Evolutionary conservation across 1,140 invertebrate genomes (phyloP).

Genomic region (Drusus annulatus): DNA sequence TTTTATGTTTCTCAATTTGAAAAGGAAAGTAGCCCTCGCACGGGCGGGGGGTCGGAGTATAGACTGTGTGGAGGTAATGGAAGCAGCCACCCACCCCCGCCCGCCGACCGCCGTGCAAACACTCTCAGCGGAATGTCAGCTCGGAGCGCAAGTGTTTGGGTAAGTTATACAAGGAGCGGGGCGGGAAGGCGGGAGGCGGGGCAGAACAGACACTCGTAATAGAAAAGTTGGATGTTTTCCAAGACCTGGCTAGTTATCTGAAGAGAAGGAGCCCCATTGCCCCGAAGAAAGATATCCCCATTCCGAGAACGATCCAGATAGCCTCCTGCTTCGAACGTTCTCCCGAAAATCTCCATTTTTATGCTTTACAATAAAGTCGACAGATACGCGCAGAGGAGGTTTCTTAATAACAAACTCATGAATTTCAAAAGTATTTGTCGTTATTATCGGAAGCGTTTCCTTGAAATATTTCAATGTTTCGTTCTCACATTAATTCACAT

Average conservation of each 20-base stretch:
- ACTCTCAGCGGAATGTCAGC: conserved; percentile 6
- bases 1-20: too few relatives aligned
- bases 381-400: not conserved
- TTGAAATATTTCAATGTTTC: not conserved
- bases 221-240: conserved; percentile 31
- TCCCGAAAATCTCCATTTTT: conserved; percentile 15
- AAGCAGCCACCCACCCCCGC: too few relatives aligned
- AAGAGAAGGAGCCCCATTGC: conserved; percentile 17
- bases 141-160: conserved; percentile 25
- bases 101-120: not conserved
- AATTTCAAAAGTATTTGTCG: too few relatives aligned
- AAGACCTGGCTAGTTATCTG: conserved; percentile 25
- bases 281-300: conserved; percentile 11
- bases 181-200: not conserved
- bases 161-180: not conserved
- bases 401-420: not conserved
- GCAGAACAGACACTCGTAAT: conserved; percentile 19
- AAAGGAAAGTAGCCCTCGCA: too few relatives aligned
- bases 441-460: not conserved
- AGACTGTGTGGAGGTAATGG: too few relatives aligned
- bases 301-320: conserved; percentile 5
- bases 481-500: too few relatives aligned
- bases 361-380: conserved; percentile 8
- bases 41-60: too few relatives aligned
- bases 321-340: not conserved